These are phyloP conservation scores for Apocrypta bakeri DNA, from an alignment of 1,140 invertebrate species.

Conservation along the genomic window DNA sequence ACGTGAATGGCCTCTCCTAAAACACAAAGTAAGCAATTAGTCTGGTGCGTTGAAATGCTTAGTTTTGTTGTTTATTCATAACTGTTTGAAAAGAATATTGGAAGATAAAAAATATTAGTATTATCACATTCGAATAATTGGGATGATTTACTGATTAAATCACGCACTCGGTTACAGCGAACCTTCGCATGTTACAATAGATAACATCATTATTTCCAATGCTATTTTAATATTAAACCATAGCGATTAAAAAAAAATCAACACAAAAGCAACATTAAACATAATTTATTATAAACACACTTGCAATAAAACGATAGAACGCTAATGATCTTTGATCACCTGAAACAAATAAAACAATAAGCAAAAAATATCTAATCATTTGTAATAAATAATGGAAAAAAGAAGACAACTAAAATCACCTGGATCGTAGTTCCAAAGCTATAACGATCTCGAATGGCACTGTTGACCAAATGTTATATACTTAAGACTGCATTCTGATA, in stretches of 20 bases:
- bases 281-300: too few species aligned
- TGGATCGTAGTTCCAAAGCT: neutral
- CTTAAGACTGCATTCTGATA: too few species aligned
- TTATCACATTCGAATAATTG: neutral
- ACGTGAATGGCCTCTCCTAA: constrained; percentile 34
- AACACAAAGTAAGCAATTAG: constrained; percentile 44
- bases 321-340: neutral
- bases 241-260: too few species aligned
- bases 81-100: neutral
- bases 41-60: neutral
- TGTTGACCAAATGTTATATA: neutral
- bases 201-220: too few species aligned
- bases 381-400: neutral
- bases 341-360: constrained; percentile 24
- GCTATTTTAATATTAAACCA: too few species aligned
- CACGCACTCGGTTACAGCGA: neutral
- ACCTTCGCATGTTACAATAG: too few species aligned
- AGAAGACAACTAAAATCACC: neutral
- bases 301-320: neutral
- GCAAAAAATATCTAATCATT: neutral
- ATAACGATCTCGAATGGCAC: neutral
- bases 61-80: neutral
- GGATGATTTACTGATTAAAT: constrained; percentile 31
- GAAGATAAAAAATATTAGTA: constrained; percentile 10
- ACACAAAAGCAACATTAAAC: too few species aligned